phyloP scores from a whole-genome alignment of 2,888 invertebrate genomes.

The Apomyelois bistriatella region DNA sequence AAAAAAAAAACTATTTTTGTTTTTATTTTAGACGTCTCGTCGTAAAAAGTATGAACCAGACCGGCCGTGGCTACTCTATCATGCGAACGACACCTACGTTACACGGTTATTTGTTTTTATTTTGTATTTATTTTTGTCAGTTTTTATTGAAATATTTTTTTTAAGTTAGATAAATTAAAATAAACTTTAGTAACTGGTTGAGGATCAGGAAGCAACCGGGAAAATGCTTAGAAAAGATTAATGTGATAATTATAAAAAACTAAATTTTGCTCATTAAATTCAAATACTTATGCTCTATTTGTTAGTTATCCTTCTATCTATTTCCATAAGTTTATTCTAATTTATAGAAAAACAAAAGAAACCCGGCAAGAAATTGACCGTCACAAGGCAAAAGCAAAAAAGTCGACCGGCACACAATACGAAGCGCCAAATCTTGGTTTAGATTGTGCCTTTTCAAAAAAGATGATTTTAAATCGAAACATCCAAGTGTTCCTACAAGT shows the following conservation, averaged over 20 bases:
- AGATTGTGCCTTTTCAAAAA: constrained; percentile 26
- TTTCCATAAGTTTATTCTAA: not conserved
- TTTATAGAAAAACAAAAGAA: not conserved
- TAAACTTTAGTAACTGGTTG: no score
- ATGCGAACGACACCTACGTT: not conserved
- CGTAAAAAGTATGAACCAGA: not conserved
- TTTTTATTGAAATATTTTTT: not conserved
- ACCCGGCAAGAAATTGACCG: not conserved
- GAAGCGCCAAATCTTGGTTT: not conserved
- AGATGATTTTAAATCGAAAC: constrained; percentile 43
- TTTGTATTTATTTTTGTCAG: not conserved
- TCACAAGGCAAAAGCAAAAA: not conserved
- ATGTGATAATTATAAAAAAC: no score
- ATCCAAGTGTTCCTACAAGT: constrained; percentile 49
- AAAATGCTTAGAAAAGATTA: no score
- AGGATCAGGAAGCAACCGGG: no score
- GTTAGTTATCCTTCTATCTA: no score
- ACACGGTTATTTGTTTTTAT: not conserved
- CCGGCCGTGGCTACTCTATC: not conserved
- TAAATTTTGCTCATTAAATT: no score
- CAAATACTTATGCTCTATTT: no score
- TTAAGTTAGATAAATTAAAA: not conserved
- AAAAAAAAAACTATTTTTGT: not conserved
- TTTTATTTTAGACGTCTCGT: not conserved
- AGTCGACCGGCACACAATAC: not conserved